Conservation (phyloP, 2,797 vertebrate species). For the Oceanodroma leucorhoa region DNA sequence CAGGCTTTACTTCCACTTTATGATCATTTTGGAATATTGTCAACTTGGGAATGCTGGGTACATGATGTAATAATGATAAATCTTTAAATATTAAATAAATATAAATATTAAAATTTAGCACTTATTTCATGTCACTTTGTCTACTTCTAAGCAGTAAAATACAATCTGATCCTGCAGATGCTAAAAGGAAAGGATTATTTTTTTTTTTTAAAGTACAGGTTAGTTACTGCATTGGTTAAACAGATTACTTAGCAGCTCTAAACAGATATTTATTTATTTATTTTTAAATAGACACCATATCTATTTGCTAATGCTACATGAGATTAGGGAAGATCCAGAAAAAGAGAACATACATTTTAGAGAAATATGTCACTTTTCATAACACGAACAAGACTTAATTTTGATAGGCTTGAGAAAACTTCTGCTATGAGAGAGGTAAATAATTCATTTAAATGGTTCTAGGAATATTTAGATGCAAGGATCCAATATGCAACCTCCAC, state of each 20-base stretch:
- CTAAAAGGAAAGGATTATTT: background rate
- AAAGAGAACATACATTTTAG: background rate
- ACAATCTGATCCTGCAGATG: background rate
- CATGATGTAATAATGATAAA: background rate
- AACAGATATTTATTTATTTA: background rate
- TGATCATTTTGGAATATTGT: background rate
- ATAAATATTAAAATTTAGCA: background rate
- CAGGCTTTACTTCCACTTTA: background rate
- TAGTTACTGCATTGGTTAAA: background rate
- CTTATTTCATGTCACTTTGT: background rate
- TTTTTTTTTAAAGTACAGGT: background rate
- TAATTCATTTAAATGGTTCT: background rate
- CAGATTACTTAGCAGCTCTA: background rate
- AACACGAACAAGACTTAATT: background rate
- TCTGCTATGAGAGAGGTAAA: background rate
- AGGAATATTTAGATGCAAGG: background rate
- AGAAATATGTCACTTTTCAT: background rate
- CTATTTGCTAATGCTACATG: background rate
- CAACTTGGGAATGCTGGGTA: background rate
- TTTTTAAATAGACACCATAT: background rate
- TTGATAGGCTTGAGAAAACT: background rate
- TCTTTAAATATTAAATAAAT: background rate
- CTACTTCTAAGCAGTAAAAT: background rate
- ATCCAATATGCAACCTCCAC: background rate
- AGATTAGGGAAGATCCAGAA: background rate